Percentiles rank a stretch among this genome's conserved stretches.
These are phyloP conservation scores for Prosapia bicincta DNA, from an alignment of 2,888 invertebrate species.

Conservation along the genomic window DNA sequence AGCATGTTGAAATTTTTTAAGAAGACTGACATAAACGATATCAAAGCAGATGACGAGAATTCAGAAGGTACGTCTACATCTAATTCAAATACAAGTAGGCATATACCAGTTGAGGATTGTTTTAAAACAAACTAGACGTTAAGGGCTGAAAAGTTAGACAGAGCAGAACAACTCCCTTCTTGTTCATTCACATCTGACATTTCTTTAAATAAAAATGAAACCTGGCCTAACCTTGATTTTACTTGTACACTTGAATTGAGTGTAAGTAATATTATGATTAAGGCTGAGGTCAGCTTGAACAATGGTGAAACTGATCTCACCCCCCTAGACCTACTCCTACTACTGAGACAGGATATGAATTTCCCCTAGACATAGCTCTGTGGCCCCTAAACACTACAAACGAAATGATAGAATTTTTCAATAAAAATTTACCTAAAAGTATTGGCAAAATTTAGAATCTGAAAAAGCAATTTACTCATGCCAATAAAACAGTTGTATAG, in stretches of 20 bases:
- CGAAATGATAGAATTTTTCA: not conserved
- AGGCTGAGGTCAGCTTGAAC: not conserved
- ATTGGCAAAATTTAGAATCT: not conserved
- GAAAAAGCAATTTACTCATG: too few species aligned
- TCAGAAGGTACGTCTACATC: too few species aligned
- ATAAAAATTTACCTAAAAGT: not conserved
- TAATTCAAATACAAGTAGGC: not conserved
- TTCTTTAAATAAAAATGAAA: not conserved
- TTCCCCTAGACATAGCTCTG: not conserved
- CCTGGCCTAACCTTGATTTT: not conserved
- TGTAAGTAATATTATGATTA: not conserved
- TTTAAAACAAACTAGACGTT: not conserved
- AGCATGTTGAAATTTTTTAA: too few species aligned
- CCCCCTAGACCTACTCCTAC: not conserved
- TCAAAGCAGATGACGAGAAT: too few species aligned
- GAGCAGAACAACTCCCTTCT: not conserved
- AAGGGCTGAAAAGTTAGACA: not conserved
- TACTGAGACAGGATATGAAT: not conserved
- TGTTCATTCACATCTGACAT: not conserved
- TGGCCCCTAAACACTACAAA: not conserved
- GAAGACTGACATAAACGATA: too few species aligned
- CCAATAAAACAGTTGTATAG: too few species aligned
- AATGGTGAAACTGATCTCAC: too few species aligned
- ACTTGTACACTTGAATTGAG: not conserved
- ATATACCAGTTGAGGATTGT: not conserved